Evolutionary conservation across 2,113 vertebrate genomes (phyloP), one percentile per base, ranked within the genome.

Genomic region (Himantopus leucocephalus): DNA sequence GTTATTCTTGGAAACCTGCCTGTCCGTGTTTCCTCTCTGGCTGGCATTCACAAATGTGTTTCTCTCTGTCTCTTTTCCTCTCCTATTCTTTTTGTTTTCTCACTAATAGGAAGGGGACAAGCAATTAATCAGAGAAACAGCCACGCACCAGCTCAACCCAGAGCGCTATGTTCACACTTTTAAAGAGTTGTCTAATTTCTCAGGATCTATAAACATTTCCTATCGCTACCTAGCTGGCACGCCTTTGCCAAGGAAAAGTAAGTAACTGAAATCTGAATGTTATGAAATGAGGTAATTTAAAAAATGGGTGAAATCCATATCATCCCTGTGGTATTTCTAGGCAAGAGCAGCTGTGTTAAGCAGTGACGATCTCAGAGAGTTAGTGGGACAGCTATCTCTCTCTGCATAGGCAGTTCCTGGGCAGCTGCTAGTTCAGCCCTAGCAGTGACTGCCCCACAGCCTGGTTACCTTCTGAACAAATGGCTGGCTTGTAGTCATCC

Each of bases 121-220:
- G 96, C 98, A 98, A 58, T 98, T 98, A 94, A 97, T 99, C 97
- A 98, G 99, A 95, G 99, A 99, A 96, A 97, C 98, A 43, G 97
- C 99, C 70, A 98, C 98, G 14, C 99, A 99, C 93, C 98, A 99
- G 47, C 97, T 98, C 58, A 99, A 98, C 97, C 98, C 99, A 59
- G 99, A 99, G 76, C 98, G 98, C 96, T 99, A 99, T 82, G 98
- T 98, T 92, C 99, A 99, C 94, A 99, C 98, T 45, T 99, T 99
- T 96, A 99, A 98, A 98, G 99, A 99, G 93, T 98, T 99, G 81
- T 99, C 99, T 71, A 99, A 99, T 97, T 99, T 99, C 98, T 99
- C 99, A 89, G 99, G 99, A 97, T 98, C 98, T 80, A 99, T 99
- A 92, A 99, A 99, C 78, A 99, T 99, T 90, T 99, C 99, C 47